Evolutionary conservation across 1,140 invertebrate genomes (phyloP).

Genomic region (Mercenaria mercenaria): DNA sequence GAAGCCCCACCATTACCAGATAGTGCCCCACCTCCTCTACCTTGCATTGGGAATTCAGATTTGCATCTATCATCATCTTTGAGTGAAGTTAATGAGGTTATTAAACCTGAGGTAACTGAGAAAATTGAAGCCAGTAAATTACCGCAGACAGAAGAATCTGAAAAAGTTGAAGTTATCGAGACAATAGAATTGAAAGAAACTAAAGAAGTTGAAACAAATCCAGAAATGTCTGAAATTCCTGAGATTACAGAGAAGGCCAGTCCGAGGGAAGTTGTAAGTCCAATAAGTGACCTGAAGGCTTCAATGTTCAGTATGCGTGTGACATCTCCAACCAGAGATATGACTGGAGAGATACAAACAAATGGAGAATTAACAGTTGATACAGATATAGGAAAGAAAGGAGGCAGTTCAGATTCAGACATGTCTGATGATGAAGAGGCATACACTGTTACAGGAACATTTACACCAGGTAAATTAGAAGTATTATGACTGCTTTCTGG

Average conservation of each 20-base stretch:
- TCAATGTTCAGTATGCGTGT: slow-evolving; percentile 62
- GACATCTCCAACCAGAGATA: slow-evolving; percentile 35
- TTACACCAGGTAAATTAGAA: slow-evolving; percentile 71
- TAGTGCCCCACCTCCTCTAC: slow-evolving; percentile 71
- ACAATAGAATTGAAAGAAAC: neutral
- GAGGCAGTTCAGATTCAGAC: slow-evolving; percentile 59
- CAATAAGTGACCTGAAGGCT: slow-evolving; percentile 49
- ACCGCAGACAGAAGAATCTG: neutral
- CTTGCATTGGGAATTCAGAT: neutral
- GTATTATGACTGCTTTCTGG: no score
- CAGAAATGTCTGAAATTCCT: slow-evolving; percentile 28
- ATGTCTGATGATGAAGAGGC: slow-evolving; percentile 62
- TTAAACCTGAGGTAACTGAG: neutral
- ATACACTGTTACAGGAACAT: slow-evolving; percentile 56
- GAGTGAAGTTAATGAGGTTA: slow-evolving; percentile 9
- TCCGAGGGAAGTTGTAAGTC: slow-evolving; percentile 51
- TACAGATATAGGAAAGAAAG: neutral
- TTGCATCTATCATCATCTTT: neutral
- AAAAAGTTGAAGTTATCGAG: neutral
- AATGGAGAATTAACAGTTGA: slow-evolving; percentile 46
- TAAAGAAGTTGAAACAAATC: neutral
- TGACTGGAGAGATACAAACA: neutral
- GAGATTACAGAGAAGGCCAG: slow-evolving; percentile 50
- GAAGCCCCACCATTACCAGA: slow-evolving; percentile 71
- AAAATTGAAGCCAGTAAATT: neutral